These are phyloP conservation scores for Athene cunicularia DNA, from an alignment of 2,113 vertebrate genomes.

Conservation along the genomic window DNA sequence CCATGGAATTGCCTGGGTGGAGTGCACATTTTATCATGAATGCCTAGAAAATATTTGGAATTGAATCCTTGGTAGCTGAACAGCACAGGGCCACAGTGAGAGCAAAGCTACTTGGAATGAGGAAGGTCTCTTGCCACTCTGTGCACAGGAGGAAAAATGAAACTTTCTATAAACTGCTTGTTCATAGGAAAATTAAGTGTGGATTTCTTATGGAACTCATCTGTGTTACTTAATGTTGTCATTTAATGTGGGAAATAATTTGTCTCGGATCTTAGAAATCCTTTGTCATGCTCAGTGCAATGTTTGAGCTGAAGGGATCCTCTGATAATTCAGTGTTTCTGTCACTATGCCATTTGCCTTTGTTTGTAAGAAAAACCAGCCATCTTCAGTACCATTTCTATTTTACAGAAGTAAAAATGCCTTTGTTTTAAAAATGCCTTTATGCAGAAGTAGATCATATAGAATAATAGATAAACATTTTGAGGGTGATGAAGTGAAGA, in stretches of 20 bases:
- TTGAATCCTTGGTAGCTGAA: background rate
- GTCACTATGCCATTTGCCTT: background rate
- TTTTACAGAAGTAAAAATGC: background rate
- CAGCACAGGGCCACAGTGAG: background rate
- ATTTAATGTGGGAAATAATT: background rate
- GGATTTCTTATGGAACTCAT: background rate
- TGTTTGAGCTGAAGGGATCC: background rate
- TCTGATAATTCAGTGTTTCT: background rate
- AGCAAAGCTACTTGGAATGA: background rate
- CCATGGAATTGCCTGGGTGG: background rate
- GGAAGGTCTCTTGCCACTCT: background rate
- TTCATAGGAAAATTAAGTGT: background rate
- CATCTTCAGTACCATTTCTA: background rate
- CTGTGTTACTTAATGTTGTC: background rate
- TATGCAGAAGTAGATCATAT: background rate
- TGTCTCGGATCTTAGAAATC: background rate
- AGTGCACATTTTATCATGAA: background rate
- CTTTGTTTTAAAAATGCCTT: background rate
- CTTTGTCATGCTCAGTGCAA: background rate
- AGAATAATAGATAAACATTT: background rate
- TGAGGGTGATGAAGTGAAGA: background rate
- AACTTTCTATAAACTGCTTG: background rate
- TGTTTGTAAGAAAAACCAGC: background rate
- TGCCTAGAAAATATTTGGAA: background rate
- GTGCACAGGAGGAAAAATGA: background rate